These are phyloP conservation scores for Orestias chungarensis DNA, from an alignment of 2,797 vertebrate genomes.

Conservation along the genomic window DNA sequence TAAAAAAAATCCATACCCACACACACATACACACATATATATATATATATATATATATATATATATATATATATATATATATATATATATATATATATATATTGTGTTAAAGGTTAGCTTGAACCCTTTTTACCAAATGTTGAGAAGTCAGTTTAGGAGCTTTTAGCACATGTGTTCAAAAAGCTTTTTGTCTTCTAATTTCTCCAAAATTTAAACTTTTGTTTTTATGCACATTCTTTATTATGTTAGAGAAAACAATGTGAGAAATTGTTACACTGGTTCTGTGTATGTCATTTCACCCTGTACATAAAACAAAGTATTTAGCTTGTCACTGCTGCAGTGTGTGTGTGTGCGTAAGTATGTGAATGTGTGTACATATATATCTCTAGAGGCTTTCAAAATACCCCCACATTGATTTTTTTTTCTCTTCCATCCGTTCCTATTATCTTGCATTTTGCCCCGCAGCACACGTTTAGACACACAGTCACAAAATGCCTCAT, in stretches of 20 bases:
- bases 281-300: conserved; percentile 41
- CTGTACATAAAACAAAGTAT: conserved; percentile 39
- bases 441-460: conserved; percentile 73
- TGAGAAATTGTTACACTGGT: conserved; percentile 23
- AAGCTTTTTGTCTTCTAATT: conserved; percentile 22
- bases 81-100: too few species aligned
- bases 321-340: conserved; percentile 45
- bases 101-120: conserved; percentile 9
- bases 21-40: too few species aligned
- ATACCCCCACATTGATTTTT: conserved; percentile 70
- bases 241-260: conserved; percentile 24
- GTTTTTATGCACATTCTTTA: conserved; percentile 2
- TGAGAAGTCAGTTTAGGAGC: conserved; percentile 13
- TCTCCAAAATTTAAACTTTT: conserved; percentile 9
- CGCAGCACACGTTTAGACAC: conserved; percentile 62
- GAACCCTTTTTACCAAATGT: conserved; percentile 25
- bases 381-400: conserved; percentile 50
- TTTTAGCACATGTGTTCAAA: conserved; percentile 21
- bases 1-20: too few species aligned
- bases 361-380: background rate
- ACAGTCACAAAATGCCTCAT: conserved; percentile 34
- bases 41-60: too few species aligned
- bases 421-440: conserved; percentile 54
- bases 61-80: too few species aligned
- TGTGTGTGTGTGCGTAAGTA: background rate